These are phyloP conservation scores for Aix galericulata DNA, from an alignment of 2,113 vertebrate genomes.

Conservation along the genomic window DNA sequence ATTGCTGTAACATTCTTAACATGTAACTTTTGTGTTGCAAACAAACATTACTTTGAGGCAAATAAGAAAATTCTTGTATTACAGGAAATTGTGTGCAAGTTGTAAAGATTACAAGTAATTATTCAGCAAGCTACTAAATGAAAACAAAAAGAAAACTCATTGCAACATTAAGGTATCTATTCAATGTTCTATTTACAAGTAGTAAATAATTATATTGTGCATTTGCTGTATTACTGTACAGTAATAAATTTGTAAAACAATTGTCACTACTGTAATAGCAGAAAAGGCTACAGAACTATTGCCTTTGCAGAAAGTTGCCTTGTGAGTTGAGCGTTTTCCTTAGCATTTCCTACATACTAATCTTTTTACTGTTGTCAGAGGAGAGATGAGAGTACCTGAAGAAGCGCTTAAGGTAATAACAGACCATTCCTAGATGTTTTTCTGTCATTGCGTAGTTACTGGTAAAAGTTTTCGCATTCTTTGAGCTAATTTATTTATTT, in stretches of 20 bases:
- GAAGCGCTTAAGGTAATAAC: constrained; percentile 93
- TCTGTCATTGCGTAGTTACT: neutral
- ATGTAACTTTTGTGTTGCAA: neutral
- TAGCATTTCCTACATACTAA: constrained; percentile 90
- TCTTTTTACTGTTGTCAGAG: constrained; percentile 95
- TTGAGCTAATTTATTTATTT: constrained; percentile 22
- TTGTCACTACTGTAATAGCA: neutral
- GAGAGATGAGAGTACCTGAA: constrained; percentile 95
- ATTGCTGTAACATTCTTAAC: neutral
- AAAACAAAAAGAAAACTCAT: neutral
- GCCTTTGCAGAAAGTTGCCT: neutral
- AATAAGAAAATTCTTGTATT: neutral
- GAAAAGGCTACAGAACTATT: neutral
- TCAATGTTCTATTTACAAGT: neutral
- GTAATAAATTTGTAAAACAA: neutral
- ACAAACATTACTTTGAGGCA: neutral
- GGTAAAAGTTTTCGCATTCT: neutral
- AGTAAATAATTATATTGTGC: neutral
- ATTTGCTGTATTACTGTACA: neutral
- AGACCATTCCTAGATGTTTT: neutral
- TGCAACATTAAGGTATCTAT: neutral
- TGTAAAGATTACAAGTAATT: neutral
- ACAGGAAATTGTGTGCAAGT: neutral
- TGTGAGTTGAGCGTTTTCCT: constrained; percentile 28
- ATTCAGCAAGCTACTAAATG: neutral